Base-by-base conservation (phyloP, 1,140 invertebrate species). In the Solen grandis region DNA sequence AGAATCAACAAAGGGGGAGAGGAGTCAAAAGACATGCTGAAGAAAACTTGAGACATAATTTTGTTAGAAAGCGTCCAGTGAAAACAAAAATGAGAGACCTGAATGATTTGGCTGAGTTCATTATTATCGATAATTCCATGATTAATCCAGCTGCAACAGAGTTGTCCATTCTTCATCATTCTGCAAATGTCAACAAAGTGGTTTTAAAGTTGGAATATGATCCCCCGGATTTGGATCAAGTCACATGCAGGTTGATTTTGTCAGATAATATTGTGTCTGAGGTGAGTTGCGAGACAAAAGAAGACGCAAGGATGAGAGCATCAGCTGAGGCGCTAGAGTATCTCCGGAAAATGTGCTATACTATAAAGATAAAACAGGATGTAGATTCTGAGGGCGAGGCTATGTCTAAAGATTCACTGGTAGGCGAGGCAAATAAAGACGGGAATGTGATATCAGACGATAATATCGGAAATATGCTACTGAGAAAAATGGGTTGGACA, bases 401-500 rank as follows among this genome's bases (percentile, higher is more conserved):
- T 33, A 60, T 91, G 31, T 77, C 83, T 41, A 86, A 87, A 25
- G 88, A 89, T 1, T 82, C 87, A 46, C 54, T 91, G 36, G 54
- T 90, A 25, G 84, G 93, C 92, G 54, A 96, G 95, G 86, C 88
- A 95, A 13, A 78, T n/a, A 74, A 70, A 59, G 25, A 16, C 0
- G 38, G 25, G 5, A 35, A 36, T 13, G 50, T 50, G 27, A 84
- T 94, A 5, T 83, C 92, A 35, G 89, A 91, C 13, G 93, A 91
- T 77, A 95, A 94, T 84, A 93, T 95, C 73, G 95, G 95, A 8
- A 94, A 92, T 66, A 95, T 94, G 86, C 93, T 97, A 91, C 94
- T 97, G 94, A 94, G 95, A 78, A 91, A 95, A 81, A 96, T 97
- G 96, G 96, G 96, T 0, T 97, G 96, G 96, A 92, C 94, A 33